Base-by-base conservation (phyloP, 2,888 invertebrate species). In the Limnephilus marmoratus region DNA sequence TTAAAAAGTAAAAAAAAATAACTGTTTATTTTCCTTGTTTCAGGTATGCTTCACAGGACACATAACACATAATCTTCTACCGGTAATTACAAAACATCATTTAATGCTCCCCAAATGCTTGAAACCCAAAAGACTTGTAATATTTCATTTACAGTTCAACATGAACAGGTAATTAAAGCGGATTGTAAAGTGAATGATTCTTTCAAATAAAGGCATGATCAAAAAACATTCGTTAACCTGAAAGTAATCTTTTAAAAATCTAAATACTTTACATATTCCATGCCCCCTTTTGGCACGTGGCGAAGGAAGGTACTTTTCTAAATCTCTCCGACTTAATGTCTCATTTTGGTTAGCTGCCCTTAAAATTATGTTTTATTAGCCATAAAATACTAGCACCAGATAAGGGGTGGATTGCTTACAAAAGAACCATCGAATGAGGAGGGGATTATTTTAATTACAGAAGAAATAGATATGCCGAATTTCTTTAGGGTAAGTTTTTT, bases 351-450 rank as follows among this genome's bases (percentile, higher is more conserved):
- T n/a, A 41, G 45, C 85, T 90, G 31, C 81, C 92, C 92, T 91
- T 90, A 83, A 85, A 89, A 92, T 91, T 86, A 90, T 91, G 89
- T 92, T 92, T 91, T 92, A 92, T 90, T 91, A 91, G 82, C 91
- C 91, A 91, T 91, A 91, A 91, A 91, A 91, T 91, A 89, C 91
- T 85, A 91, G 90, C 89, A 83, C 82, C 80, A 91, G 91, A 91
- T 91, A 88, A 83, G 88, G 91, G 91, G 91, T 91, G 88, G 86
- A 81, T 90, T 90, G 80, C 88, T 80, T 37, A 80, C 88, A 81
- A 87, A 68, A 49, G 88, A 89, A 80, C 34, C 88, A 80, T 89
- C 88, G 80, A 89, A 89, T 89, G 81, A 89, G 41, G 81, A 81
- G 88, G 88, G 88, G 81, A 41, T 89, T 68, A 68, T 68, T 80